Percentiles rank a stretch among this genome's conserved stretches.
Conservation (phyloP, 1,140 invertebrate genomes). For the Mactra quadrangularis region DNA sequence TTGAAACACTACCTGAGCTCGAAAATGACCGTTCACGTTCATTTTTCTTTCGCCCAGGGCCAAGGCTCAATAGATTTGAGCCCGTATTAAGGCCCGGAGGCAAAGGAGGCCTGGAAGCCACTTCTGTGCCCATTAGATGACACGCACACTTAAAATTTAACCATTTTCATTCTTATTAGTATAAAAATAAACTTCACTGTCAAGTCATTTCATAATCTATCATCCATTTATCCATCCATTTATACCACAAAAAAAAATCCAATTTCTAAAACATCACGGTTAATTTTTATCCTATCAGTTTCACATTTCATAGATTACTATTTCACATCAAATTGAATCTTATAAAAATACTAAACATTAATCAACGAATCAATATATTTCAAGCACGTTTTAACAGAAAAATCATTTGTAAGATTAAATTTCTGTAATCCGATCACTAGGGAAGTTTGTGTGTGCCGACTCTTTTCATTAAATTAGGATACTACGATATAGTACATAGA, state of each 20-base stretch:
- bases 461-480: background rate
- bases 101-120: conserved; percentile 51
- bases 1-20: conserved; percentile 31
- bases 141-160: background rate
- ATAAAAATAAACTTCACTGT: background rate
- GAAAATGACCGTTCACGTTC: conserved; percentile 30
- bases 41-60: conserved; percentile 7
- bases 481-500: background rate
- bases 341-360: no score
- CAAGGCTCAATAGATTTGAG: conserved; percentile 30
- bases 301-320: no score
- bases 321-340: no score
- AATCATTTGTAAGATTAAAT: no score
- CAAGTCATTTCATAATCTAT: background rate
- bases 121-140: conserved; percentile 59
- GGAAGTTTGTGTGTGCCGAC: background rate
- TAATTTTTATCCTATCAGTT: background rate
- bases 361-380: no score
- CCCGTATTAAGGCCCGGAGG: conserved; percentile 45
- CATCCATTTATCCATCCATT: background rate
- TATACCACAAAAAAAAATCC: background rate
- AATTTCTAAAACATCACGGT: background rate
- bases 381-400: no score
- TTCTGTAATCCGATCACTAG: background rate
- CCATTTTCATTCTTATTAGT: background rate